Evolutionary conservation across 2,797 vertebrate species (phyloP).

Genomic region (Acrossocheilus wenchowensis): DNA sequence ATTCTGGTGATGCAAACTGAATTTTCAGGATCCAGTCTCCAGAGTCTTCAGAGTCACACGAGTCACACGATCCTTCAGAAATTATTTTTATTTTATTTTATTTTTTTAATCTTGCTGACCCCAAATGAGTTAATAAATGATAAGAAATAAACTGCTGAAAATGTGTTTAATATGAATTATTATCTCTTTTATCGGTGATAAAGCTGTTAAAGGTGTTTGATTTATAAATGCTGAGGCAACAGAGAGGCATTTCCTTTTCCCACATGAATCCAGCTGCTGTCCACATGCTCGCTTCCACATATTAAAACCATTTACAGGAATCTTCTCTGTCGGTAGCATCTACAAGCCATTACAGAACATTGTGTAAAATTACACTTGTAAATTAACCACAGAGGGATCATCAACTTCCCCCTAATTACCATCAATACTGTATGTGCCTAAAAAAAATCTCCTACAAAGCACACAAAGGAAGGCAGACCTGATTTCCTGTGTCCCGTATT

Average conservation of each 20-base stretch:
- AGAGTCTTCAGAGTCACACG: too few species aligned
- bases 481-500: constrained; percentile 37
- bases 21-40: neutral
- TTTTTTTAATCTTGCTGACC: neutral
- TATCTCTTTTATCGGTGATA: neutral
- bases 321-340: neutral
- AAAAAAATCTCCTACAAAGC: neutral
- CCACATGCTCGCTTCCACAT: neutral
- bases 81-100: neutral
- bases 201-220: neutral
- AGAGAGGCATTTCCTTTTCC: neutral
- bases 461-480: neutral
- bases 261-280: neutral
- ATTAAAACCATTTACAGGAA: constrained; percentile 25
- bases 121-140: neutral
- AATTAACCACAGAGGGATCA: neutral
- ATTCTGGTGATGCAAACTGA: neutral
- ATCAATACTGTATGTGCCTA: neutral
- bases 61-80: neutral
- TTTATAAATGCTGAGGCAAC: constrained; percentile 10
- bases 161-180: neutral
- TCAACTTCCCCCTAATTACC: neutral
- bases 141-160: neutral
- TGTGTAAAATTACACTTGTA: neutral
- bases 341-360: constrained; percentile 15